Conservation (phyloP, 2,113 vertebrate genomes). For the Embiotoca jacksoni region DNA sequence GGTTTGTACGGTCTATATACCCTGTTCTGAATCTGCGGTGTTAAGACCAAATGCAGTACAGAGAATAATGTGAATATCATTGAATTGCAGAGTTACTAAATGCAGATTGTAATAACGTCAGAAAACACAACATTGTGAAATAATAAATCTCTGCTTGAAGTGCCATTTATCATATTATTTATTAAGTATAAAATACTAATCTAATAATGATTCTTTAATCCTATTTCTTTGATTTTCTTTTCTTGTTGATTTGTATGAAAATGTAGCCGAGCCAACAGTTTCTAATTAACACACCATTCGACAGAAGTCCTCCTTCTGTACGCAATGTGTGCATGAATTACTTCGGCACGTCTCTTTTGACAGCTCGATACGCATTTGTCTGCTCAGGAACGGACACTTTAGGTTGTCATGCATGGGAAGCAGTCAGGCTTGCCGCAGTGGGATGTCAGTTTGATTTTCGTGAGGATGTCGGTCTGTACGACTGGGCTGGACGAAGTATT, state of each 20-base stretch:
- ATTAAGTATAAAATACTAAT: no score
- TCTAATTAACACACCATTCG: not conserved
- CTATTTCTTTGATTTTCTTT: no score
- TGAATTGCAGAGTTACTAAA: no score
- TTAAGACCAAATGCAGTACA: not conserved
- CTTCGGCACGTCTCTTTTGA: conserved; percentile 30
- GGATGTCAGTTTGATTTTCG: not conserved
- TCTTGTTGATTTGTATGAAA: no score
- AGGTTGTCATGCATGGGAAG: conserved; percentile 41
- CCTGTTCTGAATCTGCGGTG: not conserved
- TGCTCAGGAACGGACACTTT: conserved; percentile 17
- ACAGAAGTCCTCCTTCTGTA: not conserved
- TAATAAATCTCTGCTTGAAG: no score
- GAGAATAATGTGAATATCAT: not conserved
- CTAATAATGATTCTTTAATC: no score
- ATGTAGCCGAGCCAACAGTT: not conserved
- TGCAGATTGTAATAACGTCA: no score
- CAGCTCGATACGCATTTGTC: conserved; percentile 15
- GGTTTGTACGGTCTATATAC: not conserved
- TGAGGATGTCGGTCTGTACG: not conserved
- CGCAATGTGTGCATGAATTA: conserved; percentile 35
- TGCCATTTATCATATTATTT: no score
- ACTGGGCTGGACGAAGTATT: not conserved
- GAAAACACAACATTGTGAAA: no score
- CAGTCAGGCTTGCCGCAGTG: conserved; percentile 16